A percentile compares a stretch with the other conserved stretches of the same genome.
phyloP scores from a whole-genome alignment of 2,797 vertebrate species.

The Semaprochilodus insignis region DNA sequence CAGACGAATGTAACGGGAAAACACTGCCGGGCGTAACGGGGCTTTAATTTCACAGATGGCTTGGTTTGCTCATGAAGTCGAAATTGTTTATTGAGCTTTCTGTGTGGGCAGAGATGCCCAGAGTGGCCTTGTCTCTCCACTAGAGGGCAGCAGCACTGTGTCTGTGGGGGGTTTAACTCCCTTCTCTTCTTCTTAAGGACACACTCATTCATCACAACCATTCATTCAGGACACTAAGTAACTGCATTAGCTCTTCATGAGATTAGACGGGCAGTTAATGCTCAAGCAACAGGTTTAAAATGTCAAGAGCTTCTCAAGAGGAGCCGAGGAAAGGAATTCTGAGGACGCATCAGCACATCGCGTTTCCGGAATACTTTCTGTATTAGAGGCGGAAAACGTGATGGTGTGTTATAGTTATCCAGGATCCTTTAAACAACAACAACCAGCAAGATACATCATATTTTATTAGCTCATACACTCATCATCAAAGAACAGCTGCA shows the following conservation, averaged over 20 bases:
- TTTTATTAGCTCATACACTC: too few species aligned
- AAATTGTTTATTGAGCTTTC: not conserved
- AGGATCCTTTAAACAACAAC: too few species aligned
- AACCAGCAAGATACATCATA: too few species aligned
- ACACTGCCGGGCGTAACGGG: not conserved
- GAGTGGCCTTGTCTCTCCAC: not conserved
- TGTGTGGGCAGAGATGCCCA: not conserved
- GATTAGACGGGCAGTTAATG: slow-evolving; percentile 1
- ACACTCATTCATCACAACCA: not conserved
- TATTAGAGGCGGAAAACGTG: too few species aligned
- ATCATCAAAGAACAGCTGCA: too few species aligned
- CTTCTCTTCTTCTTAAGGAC: not conserved
- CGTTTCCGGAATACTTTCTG: too few species aligned
- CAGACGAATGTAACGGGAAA: not conserved
- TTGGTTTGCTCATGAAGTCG: not conserved
- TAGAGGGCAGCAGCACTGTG: slow-evolving; percentile 50
- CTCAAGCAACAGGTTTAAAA: not conserved
- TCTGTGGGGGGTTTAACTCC: not conserved
- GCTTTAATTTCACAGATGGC: not conserved
- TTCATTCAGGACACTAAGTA: slow-evolving; percentile 5
- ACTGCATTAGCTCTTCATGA: not conserved
- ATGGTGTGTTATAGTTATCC: too few species aligned
- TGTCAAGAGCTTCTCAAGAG: not conserved
- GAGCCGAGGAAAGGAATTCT: not conserved
- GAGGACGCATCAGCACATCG: too few species aligned